phyloP scores from a whole-genome alignment of 2,113 vertebrate genomes.

The Pampusana beccarii region DNA sequence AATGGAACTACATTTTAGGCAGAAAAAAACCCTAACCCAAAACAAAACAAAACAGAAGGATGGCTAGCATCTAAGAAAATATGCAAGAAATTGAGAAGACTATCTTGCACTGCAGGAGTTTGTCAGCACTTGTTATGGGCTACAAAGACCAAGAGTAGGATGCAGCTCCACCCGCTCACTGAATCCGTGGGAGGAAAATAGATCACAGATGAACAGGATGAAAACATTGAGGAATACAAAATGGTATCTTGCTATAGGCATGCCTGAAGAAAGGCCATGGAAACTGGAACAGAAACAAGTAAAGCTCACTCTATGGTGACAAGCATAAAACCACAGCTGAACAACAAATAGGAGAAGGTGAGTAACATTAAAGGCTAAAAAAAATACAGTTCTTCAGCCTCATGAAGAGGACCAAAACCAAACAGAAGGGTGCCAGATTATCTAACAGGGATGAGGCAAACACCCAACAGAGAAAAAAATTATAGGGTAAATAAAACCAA shows the following conservation, averaged over 20 bases:
- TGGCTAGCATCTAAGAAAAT: not conserved
- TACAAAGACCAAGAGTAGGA: not conserved
- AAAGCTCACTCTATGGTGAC: not conserved
- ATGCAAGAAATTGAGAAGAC: not conserved
- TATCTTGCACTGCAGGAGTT: not conserved
- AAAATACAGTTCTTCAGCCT: not conserved
- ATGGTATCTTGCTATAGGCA: not conserved
- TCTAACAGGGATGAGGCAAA: not conserved
- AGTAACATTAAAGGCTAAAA: not conserved
- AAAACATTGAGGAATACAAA: not conserved
- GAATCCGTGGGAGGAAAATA: not conserved
- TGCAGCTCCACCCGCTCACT: too few relatives aligned
- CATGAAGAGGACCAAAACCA: not conserved
- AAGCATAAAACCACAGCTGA: not conserved
- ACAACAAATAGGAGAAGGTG: not conserved
- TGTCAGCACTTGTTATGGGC: not conserved
- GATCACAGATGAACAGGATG: not conserved
- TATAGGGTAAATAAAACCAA: not conserved
- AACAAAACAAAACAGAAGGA: not conserved
- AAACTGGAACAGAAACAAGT: not conserved
- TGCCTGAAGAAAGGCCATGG: not conserved
- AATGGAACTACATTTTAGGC: not conserved
- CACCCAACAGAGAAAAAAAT: not conserved
- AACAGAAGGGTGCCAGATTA: not conserved
- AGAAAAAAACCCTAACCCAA: not conserved